Evolutionary conservation across 2,888 invertebrate species (phyloP).

Genomic region (Pollenia labialis): DNA sequence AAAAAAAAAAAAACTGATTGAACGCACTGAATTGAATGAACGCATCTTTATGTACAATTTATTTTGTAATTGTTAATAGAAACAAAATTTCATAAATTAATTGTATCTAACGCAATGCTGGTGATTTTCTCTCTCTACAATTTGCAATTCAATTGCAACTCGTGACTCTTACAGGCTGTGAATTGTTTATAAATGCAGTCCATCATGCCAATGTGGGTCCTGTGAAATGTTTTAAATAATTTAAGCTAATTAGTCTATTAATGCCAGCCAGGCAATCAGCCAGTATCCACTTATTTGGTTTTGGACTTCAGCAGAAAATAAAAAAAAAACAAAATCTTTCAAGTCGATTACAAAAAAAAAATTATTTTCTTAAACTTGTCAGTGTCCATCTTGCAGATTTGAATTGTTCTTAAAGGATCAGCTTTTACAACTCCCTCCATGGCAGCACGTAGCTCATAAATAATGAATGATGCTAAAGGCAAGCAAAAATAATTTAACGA

Average conservation of each 20-base stretch:
- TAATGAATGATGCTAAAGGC: slow-evolving; percentile 62
- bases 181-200: slow-evolving; percentile 9
- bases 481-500: slow-evolving; percentile 51
- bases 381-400: slow-evolving; percentile 33
- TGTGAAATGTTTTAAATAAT: not conserved
- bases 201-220: not conserved
- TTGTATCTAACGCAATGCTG: slow-evolving; percentile 63
- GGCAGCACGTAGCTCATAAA: slow-evolving; percentile 69
- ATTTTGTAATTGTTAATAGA: slow-evolving; percentile 58
- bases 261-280: not conserved
- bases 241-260: not conserved
- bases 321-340: not conserved
- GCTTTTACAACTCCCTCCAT: slow-evolving; percentile 38
- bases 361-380: not conserved
- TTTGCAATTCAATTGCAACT: slow-evolving; percentile 68
- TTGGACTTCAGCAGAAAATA: not conserved
- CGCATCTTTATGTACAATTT: slow-evolving; percentile 19
- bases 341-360: not conserved
- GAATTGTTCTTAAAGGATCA: slow-evolving; percentile 62
- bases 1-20: slow-evolving; percentile 28
- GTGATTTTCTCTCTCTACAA: slow-evolving; percentile 23
- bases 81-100: slow-evolving; percentile 71
- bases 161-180: slow-evolving; percentile 57
- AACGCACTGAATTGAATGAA: slow-evolving; percentile 18
- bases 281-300: too few species aligned